Evolutionary conservation across 2,113 vertebrate genomes (phyloP).

Genomic region (Colius striatus): DNA sequence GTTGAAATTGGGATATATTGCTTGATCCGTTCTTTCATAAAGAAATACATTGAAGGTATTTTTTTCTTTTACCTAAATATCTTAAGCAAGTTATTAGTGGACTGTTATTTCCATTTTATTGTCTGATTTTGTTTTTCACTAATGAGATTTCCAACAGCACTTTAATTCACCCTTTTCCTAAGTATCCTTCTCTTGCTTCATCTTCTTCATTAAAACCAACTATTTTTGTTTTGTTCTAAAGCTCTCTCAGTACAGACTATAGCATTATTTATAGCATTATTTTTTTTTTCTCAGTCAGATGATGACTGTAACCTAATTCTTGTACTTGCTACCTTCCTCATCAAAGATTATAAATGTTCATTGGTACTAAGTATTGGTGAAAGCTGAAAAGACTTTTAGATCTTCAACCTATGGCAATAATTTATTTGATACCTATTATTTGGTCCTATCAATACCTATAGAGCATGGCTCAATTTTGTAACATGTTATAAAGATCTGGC

Average conservation of each 20-base stretch:
- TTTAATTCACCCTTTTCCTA: conserved; percentile 38
- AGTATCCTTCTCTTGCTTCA: neutral
- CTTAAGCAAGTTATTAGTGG: conserved; percentile 20
- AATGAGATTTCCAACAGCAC: conserved; percentile 32
- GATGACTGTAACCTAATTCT: conserved; percentile 13
- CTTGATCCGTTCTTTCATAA: neutral
- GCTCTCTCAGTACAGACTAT: neutral
- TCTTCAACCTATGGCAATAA: neutral
- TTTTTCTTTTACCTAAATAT: neutral
- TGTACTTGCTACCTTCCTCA: neutral
- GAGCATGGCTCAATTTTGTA: neutral
- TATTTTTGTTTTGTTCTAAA: conserved; percentile 15
- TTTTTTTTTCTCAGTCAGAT: neutral
- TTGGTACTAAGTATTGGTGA: neutral
- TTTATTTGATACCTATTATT: neutral
- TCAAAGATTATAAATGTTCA: neutral
- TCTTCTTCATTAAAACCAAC: conserved; percentile 25
- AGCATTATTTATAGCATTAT: neutral
- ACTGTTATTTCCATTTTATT: conserved; percentile 25
- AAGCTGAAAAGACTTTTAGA: neutral
- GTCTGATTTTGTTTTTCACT: conserved; percentile 14
- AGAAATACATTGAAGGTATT: neutral
- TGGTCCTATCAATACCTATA: neutral
- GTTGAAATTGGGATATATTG: neutral
- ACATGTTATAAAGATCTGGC: neutral